These are phyloP conservation scores for Caloenas nicobarica DNA, from an alignment of 2,113 vertebrate species.

Conservation along the genomic window DNA sequence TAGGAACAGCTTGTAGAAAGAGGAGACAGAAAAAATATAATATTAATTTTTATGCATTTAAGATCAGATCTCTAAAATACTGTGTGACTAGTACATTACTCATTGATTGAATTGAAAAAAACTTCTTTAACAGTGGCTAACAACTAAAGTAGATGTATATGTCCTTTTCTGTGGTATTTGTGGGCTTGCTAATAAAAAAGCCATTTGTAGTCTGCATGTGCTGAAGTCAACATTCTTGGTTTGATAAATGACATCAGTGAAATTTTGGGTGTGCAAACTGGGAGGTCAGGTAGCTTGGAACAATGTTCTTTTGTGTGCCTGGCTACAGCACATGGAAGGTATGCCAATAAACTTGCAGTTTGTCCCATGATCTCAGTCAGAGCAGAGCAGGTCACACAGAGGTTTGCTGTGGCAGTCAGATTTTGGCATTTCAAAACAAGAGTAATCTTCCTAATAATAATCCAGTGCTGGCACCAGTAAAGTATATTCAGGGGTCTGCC, in stretches of 20 bases:
- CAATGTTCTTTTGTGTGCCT: background rate
- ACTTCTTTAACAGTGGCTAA: background rate
- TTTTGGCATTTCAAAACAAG: background rate
- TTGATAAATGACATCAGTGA: background rate
- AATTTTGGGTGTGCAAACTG: background rate
- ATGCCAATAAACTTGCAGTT: background rate
- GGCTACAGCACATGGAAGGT: background rate
- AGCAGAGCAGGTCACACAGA: background rate
- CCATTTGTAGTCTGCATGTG: background rate
- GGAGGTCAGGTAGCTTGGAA: background rate
- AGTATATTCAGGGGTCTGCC: background rate
- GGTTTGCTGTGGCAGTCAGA: background rate
- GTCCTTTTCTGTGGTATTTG: background rate
- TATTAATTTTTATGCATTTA: background rate
- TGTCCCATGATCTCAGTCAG: background rate
- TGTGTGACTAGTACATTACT: background rate
- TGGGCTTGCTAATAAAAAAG: background rate
- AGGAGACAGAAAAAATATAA: background rate
- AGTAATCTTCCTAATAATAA: background rate
- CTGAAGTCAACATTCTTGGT: background rate
- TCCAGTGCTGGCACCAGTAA: background rate
- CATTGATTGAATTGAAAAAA: background rate
- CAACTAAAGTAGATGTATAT: background rate
- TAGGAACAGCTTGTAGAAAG: background rate
- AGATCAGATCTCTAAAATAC: background rate